Percentiles rank a stretch among this genome's conserved stretches.
phyloP scores from a whole-genome alignment of 2,888 invertebrate genomes.

The Penaeus monodon region DNA sequence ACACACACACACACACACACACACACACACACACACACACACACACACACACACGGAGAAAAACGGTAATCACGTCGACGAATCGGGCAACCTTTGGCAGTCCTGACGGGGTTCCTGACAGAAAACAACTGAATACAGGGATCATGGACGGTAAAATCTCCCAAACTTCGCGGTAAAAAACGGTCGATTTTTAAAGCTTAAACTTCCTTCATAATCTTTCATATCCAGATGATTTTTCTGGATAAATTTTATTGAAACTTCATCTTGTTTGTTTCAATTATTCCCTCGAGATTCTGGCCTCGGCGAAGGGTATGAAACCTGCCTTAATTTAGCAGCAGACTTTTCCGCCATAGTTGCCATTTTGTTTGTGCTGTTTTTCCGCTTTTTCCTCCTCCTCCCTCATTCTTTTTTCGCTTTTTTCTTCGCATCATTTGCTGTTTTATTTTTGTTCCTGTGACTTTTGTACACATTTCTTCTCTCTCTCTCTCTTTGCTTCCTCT shows the following conservation, averaged over 20 bases:
- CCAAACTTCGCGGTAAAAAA: constrained; percentile 29
- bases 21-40: constrained; percentile 7
- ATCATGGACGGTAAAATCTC: constrained; percentile 40
- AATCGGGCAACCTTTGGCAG: constrained; percentile 1
- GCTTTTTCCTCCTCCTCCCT: too few relatives aligned
- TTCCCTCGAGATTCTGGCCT: constrained; percentile 24
- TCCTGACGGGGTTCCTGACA: not conserved
- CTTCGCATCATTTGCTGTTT: too few relatives aligned
- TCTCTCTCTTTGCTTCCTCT: too few relatives aligned
- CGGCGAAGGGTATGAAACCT: not conserved
- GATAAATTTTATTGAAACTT: constrained; percentile 35
- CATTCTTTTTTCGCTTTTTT: too few relatives aligned
- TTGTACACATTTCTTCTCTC: too few relatives aligned
- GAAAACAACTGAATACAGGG: constrained; percentile 39
- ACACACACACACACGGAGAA: not conserved
- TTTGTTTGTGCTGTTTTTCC: too few relatives aligned
- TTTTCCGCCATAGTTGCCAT: too few relatives aligned
- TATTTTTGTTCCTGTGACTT: too few relatives aligned
- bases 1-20: not conserved
- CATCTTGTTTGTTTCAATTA: constrained; percentile 53
- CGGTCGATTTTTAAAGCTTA: constrained; percentile 13
- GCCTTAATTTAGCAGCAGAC: too few relatives aligned
- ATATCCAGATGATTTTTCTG: constrained; percentile 44
- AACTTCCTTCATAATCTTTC: constrained; percentile 56
- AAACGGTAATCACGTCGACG: not conserved